Evolutionary conservation across 2,888 invertebrate genomes (phyloP).

Genomic region (Cremastobaeus sp.): DNA sequence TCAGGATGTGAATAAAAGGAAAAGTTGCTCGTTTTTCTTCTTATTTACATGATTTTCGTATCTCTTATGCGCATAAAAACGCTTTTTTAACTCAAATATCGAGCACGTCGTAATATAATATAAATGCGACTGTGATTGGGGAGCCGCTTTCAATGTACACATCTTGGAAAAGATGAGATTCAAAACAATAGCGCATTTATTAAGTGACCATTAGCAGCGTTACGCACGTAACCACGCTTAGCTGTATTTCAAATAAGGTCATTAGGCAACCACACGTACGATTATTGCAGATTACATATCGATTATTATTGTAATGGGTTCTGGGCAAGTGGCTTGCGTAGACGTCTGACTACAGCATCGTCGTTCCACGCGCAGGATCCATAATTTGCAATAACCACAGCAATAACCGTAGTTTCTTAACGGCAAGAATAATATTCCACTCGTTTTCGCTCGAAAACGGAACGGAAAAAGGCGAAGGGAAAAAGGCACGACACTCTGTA

Average conservation of each 20-base stretch:
- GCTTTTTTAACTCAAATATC: no score
- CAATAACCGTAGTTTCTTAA: constrained; percentile 72
- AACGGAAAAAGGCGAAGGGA: constrained; percentile 49
- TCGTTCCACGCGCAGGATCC: constrained; percentile 64
- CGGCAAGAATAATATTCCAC: constrained; percentile 67
- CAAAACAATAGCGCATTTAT: constrained; percentile 25
- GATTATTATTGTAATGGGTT: constrained; percentile 70
- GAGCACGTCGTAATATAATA: no score
- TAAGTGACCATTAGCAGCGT: constrained; percentile 56
- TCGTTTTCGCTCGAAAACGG: constrained; percentile 61
- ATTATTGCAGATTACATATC: constrained; percentile 72
- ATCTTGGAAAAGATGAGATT: no score
- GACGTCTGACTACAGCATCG: constrained; percentile 30
- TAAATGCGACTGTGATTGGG: neutral
- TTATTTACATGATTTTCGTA: no score
- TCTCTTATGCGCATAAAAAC: no score
- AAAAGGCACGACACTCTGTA: constrained; percentile 54
- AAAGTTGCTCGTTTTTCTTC: no score
- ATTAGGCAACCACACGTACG: constrained; percentile 69
- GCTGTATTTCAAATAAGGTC: constrained; percentile 67
- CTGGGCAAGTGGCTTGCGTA: constrained; percentile 52
- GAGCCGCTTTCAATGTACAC: constrained; percentile 1
- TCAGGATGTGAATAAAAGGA: no score
- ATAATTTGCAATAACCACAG: constrained; percentile 73
- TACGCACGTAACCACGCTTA: constrained; percentile 47